Evolutionary conservation across 2,113 vertebrate genomes (phyloP).

Genomic region (Lamprologus tigripictilis): DNA sequence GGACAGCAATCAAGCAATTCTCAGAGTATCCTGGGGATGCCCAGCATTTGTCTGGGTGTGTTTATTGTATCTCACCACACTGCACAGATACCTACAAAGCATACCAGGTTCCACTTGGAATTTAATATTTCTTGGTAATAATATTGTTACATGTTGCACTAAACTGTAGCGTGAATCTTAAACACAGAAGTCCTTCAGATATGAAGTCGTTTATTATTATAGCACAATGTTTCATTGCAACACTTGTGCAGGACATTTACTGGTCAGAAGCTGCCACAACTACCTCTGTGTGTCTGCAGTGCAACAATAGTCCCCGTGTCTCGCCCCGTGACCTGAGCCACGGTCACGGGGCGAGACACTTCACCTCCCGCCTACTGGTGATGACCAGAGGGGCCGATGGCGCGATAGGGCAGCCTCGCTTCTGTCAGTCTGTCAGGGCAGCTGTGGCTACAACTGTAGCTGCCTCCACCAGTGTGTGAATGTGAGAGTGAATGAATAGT

Average conservation of each 20-base stretch:
- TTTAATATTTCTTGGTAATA: background rate
- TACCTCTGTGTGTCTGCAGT: background rate
- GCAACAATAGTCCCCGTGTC: background rate
- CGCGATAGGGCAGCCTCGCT: accelerated
- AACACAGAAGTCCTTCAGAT: no score
- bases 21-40: background rate
- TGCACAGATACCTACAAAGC: background rate
- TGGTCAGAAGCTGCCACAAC: background rate
- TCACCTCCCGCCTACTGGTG: no score
- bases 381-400: no score
- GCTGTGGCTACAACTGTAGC: no score
- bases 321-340: no score
- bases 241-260: background rate
- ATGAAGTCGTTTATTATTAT: no score
- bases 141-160: background rate
- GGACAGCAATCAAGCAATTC: background rate
- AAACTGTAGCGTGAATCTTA: no score
- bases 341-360: no score
- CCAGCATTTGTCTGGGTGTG: background rate
- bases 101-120: accelerated
- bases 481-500: no score
- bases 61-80: background rate
- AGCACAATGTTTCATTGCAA: no score
- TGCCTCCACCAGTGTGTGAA: no score
- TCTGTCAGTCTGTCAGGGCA: no score